These are phyloP conservation scores for Sinopyrophorus schimmeli DNA, from an alignment of 2,888 invertebrate species.

Conservation along the genomic window DNA sequence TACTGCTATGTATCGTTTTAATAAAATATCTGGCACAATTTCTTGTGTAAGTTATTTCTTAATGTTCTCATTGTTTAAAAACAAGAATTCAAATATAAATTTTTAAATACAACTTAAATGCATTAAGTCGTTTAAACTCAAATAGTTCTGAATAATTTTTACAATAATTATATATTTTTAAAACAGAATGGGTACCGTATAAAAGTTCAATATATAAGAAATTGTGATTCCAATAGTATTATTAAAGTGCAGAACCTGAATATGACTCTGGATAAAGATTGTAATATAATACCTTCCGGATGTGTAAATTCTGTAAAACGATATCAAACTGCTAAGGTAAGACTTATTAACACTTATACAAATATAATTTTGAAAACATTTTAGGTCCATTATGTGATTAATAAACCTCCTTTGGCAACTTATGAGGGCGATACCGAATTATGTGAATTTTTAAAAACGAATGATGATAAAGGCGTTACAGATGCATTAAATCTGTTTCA, in stretches of 20 bases:
- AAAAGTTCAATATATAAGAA: constrained; percentile 4
- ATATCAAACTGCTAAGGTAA: constrained; percentile 9
- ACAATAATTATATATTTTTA: too few species aligned
- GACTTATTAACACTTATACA: not conserved
- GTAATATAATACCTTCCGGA: constrained; percentile 6
- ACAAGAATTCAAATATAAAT: too few species aligned
- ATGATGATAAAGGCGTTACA: not conserved
- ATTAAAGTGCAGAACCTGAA: constrained; percentile 2
- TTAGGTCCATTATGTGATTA: constrained; percentile 5
- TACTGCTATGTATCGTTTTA: too few species aligned
- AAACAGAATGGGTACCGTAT: constrained; percentile 16
- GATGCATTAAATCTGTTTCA: not conserved
- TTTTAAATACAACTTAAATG: too few species aligned
- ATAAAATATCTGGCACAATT: too few species aligned
- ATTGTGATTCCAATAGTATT: constrained; percentile 10
- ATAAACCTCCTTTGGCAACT: constrained; percentile 10
- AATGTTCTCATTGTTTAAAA: too few species aligned
- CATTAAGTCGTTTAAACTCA: too few species aligned
- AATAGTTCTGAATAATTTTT: too few species aligned
- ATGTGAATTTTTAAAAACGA: not conserved
- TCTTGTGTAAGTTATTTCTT: too few species aligned
- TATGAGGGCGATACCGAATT: constrained; percentile 3
- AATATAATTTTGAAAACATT: constrained; percentile 1
- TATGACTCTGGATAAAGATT: constrained; percentile 2
- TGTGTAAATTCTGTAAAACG: constrained; percentile 2